These are phyloP conservation scores for Trichonephila clavata DNA, from an alignment of 1,140 invertebrate species.

Conservation along the genomic window DNA sequence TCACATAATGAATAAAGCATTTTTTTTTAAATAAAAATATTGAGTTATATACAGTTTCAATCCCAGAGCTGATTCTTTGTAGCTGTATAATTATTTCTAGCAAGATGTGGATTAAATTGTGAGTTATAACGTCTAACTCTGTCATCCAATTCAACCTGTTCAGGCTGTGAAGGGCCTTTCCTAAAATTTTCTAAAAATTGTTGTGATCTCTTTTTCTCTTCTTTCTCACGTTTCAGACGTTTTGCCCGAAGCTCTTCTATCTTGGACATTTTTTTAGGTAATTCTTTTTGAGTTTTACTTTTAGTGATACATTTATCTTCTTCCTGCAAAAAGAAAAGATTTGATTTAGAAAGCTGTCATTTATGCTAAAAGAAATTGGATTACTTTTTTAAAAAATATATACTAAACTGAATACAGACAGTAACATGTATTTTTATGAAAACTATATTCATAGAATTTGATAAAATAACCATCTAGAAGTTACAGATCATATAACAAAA, in stretches of 20 bases:
- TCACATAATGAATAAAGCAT: too few species aligned
- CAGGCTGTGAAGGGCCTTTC: slow-evolving; percentile 82
- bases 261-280: slow-evolving; percentile 80
- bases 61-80: not conserved
- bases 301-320: slow-evolving; percentile 51
- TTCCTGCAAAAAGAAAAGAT: not conserved
- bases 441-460: too few species aligned
- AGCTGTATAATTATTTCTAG: slow-evolving; percentile 80
- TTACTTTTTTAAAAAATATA: too few species aligned
- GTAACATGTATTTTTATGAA: too few species aligned
- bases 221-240: slow-evolving; percentile 88
- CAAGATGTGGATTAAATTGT: slow-evolving; percentile 94
- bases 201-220: slow-evolving; percentile 86
- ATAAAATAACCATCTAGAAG: too few species aligned
- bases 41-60: not conserved
- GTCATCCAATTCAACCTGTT: slow-evolving; percentile 78
- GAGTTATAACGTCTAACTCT: slow-evolving; percentile 92
- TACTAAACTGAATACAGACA: too few species aligned
- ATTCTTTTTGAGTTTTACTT: slow-evolving; percentile 52
- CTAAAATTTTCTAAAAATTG: slow-evolving; percentile 85
- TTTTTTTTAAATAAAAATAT: too few species aligned
- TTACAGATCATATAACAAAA: too few species aligned
- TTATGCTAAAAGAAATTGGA: too few species aligned
- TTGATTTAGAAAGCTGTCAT: not conserved
- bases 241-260: slow-evolving; percentile 89